Base-by-base conservation (phyloP, 53 echinoderm and acorn worm species). In the Echinometra lucunter region DNA sequence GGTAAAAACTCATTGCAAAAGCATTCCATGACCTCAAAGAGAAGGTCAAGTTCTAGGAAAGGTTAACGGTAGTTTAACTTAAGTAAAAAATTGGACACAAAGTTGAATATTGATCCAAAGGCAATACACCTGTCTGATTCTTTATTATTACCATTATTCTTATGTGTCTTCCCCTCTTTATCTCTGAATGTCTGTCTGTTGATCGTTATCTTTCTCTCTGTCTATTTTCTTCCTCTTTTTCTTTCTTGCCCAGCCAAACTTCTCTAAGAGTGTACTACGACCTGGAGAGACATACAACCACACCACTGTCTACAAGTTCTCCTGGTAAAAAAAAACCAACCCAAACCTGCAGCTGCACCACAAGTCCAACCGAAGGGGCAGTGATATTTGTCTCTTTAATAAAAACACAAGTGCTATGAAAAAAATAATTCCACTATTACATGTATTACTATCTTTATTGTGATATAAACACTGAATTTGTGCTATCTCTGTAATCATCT, bases 301-400 rank as follows among this genome's bases (percentile, higher is more conserved):
- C 19, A 92, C 96, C 4, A 98, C 98, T 28, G n/a, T 94, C 82
- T 98, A 95, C 96, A 98, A 97, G 81, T 98, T 98, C 81, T 93
- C 95, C 4, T 94, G 83, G 94, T 55, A 80, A 49, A 15, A 7
- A 21, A 18, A 21, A 10, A 28, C 10, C 28, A n/a, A n/a, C n/a
- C n/a, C n/a, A n/a, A n/a, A n/a, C n/a, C 49, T 28, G 13, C 28
- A 28, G 53, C 49, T 47, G 45, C n/a, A n/a, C 47, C 15, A 37
- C 44, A 23, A 85, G 27, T 63, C 34, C 74, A 74, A n/a, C n/a
- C n/a, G n/a, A n/a, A n/a, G n/a, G n/a, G n/a, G n/a, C 53, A 53
- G 53, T 53, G 4, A 4, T 9, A 6, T 47, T 9, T 47, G 4
- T 47, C 9, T 47, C 40, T 75, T 18, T 40, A 40, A 8, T 58